These are phyloP conservation scores for Sitta carolinensis DNA, from an alignment of 2,797 vertebrate genomes.

Conservation along the genomic window DNA sequence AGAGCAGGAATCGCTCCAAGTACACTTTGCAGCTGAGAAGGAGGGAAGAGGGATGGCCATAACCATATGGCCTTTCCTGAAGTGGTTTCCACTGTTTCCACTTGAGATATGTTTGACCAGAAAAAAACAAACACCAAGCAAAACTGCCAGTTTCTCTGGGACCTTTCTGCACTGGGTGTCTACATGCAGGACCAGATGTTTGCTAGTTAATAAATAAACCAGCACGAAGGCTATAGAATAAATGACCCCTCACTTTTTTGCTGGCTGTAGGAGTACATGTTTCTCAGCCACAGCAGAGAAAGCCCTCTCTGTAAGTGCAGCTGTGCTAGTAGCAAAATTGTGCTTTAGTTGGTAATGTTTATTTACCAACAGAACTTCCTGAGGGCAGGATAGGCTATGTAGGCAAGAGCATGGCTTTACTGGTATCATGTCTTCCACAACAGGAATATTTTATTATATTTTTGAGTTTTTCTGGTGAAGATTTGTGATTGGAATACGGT, in stretches of 20 bases:
- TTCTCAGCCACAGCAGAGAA: neutral
- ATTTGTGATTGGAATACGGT: neutral
- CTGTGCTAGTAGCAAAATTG: neutral
- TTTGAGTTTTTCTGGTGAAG: neutral
- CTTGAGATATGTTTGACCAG: neutral
- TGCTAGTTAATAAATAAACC: neutral
- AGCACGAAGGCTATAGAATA: neutral
- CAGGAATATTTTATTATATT: neutral
- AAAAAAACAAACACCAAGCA: neutral
- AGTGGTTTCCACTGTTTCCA: neutral
- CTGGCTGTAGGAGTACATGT: neutral
- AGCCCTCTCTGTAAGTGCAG: neutral
- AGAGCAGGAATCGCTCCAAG: neutral
- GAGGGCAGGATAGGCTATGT: neutral
- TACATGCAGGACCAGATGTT: neutral
- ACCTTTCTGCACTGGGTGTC: neutral
- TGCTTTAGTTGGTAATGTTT: slow-evolving; percentile 29
- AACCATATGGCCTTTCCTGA: neutral
- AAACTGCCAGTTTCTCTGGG: neutral
- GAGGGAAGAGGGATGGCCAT: neutral
- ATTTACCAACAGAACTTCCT: neutral
- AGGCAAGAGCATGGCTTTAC: neutral
- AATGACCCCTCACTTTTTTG: neutral
- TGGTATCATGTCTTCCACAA: neutral
- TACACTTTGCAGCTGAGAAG: rapidly evolving